These are phyloP conservation scores for Ellobius talpinus DNA, from an alignment of 2,113 vertebrate species.

Conservation along the genomic window DNA sequence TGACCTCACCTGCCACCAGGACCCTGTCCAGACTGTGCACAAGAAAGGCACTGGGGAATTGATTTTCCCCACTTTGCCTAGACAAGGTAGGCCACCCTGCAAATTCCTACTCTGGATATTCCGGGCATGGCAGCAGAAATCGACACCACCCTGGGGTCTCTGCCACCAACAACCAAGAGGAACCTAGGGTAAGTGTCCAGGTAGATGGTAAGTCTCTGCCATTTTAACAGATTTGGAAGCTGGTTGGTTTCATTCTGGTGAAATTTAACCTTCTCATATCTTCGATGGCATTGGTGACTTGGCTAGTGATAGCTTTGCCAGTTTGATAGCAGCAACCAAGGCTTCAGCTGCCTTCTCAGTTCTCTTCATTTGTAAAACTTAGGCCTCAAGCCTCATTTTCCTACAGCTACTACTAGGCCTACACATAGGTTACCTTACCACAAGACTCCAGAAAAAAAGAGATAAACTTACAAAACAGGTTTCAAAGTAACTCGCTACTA, in stretches of 20 bases:
- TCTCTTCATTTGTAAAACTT: background rate
- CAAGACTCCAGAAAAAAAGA: background rate
- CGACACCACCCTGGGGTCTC: background rate
- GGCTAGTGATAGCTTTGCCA: background rate
- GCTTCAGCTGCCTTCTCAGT: background rate
- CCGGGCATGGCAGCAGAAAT: background rate
- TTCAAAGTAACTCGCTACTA: background rate
- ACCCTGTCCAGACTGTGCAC: background rate
- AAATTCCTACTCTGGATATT: background rate
- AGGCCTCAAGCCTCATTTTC: background rate
- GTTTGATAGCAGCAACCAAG: background rate
- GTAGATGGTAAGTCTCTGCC: background rate
- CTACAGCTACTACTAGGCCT: background rate
- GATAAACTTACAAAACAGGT: background rate
- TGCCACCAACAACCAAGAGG: background rate
- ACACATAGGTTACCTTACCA: background rate
- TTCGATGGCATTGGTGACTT: background rate
- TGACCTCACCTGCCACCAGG: background rate
- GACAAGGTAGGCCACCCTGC: background rate
- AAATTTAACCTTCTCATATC: background rate
- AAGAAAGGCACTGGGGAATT: background rate
- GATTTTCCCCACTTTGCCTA: background rate
- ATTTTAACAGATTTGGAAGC: background rate
- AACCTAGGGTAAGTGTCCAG: background rate
- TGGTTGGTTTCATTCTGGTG: background rate